A percentile compares a stretch with the other conserved stretches of the same genome.
phyloP scores from a whole-genome alignment of 2,113 vertebrate species.

The Syrrhaptes paradoxus region DNA sequence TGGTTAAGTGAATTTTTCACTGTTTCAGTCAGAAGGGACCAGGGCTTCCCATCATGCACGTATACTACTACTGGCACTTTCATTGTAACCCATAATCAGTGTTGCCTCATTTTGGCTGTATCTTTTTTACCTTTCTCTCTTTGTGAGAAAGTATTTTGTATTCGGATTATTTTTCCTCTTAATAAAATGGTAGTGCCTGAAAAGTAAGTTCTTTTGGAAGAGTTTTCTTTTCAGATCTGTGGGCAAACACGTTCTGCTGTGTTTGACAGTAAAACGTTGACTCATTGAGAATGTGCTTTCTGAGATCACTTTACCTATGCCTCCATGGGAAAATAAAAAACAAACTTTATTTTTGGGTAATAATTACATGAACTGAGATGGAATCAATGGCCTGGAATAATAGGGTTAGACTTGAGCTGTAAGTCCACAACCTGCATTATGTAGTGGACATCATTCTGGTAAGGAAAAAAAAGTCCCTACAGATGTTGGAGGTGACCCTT shows the following conservation, averaged over 20 bases:
- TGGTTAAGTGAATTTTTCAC: slow-evolving; percentile 16
- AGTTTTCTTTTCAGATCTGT: slow-evolving; percentile 69
- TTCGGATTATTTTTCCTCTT: slow-evolving; percentile 57
- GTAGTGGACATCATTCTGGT: neutral
- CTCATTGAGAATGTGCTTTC: neutral
- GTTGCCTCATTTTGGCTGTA: slow-evolving; percentile 68
- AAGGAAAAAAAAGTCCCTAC: neutral
- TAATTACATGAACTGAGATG: neutral
- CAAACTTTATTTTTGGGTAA: neutral
- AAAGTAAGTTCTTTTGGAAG: slow-evolving; percentile 70
- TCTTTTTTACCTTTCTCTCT: slow-evolving; percentile 68
- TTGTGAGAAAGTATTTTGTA: slow-evolving; percentile 71
- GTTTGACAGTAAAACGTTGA: slow-evolving; percentile 44
- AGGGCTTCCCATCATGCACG: slow-evolving; percentile 34
- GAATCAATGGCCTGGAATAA: neutral
- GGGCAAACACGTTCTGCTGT: slow-evolving; percentile 40
- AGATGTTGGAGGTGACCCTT: neutral
- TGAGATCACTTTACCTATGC: neutral
- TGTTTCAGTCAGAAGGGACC: slow-evolving; percentile 17
- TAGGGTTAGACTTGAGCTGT: neutral
- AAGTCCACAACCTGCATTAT: neutral
- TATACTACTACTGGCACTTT: slow-evolving; percentile 41
- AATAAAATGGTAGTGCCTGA: slow-evolving; percentile 74
- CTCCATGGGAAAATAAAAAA: neutral
- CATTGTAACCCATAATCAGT: slow-evolving; percentile 52